A percentile compares a stretch with the other conserved stretches of the same genome.
phyloP scores from a whole-genome alignment of 2,113 vertebrate genomes.

The Corydoras sp. region DNA sequence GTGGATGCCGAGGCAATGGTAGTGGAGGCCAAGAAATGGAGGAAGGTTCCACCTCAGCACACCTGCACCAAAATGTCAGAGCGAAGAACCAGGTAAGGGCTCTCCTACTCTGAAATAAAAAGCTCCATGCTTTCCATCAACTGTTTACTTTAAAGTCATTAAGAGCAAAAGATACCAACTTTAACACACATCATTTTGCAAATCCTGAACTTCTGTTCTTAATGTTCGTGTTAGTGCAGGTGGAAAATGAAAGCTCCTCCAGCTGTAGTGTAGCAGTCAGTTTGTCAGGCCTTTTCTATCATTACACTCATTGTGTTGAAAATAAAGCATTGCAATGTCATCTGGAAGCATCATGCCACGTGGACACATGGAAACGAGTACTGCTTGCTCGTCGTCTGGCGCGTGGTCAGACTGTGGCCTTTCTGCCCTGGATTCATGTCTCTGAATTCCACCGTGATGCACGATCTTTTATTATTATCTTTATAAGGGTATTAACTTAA shows the following conservation, averaged over 20 bases:
- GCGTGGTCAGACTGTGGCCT: background rate
- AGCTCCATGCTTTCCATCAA: no score
- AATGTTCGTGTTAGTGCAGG: no score
- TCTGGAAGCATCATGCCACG: background rate
- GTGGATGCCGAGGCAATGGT: slow-evolving; percentile 89
- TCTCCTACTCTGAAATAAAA: background rate
- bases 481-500: background rate
- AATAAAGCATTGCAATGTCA: slow-evolving; percentile 11
- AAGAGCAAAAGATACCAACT: no score
- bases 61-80: slow-evolving; percentile 68
- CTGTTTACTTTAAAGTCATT: no score
- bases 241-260: no score
- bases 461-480: background rate
- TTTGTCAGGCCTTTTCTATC: slow-evolving; percentile 6
- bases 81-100: slow-evolving; percentile 73
- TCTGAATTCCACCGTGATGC: no score
- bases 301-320: background rate
- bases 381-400: slow-evolving; percentile 4
- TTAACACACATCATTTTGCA: no score
- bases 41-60: slow-evolving; percentile 75
- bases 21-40: slow-evolving; percentile 81
- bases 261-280: no score
- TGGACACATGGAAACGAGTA: slow-evolving; percentile 6
- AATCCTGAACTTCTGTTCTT: no score
- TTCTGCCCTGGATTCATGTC: no score